Percentiles rank a stretch among this genome's conserved stretches.
Evolutionary conservation across 1,140 invertebrate species (phyloP).

Genomic region (Heliconius eleuchia): DNA sequence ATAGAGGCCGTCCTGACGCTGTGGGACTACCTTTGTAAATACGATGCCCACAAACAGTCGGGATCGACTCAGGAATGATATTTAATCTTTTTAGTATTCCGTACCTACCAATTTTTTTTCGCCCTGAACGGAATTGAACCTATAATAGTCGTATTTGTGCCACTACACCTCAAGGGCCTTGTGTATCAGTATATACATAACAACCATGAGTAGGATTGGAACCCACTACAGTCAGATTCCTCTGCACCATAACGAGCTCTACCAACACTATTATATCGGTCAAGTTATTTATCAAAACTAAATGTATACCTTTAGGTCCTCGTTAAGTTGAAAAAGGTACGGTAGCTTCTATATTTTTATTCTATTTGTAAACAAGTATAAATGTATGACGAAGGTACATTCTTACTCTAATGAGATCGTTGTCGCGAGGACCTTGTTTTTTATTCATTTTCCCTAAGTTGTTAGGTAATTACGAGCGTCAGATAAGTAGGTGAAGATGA

Average conservation of each 20-base stretch:
- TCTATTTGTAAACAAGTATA: constrained; percentile 1
- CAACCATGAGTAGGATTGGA: not conserved
- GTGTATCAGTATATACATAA: too few species aligned
- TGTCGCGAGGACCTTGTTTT: not conserved
- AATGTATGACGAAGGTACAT: not conserved
- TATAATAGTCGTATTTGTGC: too few species aligned
- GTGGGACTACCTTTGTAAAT: too few species aligned
- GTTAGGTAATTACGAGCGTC: not conserved
- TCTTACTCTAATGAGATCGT: constrained; percentile 12
- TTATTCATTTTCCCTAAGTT: not conserved
- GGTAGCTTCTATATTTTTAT: not conserved
- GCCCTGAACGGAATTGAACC: too few species aligned
- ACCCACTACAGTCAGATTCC: not conserved
- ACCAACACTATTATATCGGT: not conserved
- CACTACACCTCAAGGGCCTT: too few species aligned
- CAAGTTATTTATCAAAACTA: not conserved
- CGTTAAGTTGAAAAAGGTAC: not conserved
- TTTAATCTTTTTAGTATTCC: too few species aligned
- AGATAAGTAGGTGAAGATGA: not conserved
- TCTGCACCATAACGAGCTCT: not conserved
- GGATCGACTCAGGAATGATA: not conserved
- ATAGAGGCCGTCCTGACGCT: not conserved
- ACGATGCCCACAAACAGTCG: too few species aligned
- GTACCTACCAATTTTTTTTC: too few species aligned
- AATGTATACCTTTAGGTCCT: not conserved